phyloP scores from a whole-genome alignment of 2,888 invertebrate species.

The Disparrhopalites patrizii region DNA sequence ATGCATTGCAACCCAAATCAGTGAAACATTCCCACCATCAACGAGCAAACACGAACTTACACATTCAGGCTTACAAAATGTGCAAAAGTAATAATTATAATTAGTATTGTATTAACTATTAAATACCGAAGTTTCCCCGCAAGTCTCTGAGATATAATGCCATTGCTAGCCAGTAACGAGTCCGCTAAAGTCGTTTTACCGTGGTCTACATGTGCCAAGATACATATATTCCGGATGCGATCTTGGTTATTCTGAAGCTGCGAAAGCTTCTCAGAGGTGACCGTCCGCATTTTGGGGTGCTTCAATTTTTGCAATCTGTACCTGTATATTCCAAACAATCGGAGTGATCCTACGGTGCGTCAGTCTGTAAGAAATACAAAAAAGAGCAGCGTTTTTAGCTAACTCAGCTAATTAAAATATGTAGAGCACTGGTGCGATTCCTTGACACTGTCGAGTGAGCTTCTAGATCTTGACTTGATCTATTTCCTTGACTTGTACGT shows the following conservation, averaged over 20 bases:
- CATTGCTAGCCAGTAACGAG: conserved; percentile 88
- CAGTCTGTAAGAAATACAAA: too few relatives aligned
- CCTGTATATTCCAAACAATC: not conserved
- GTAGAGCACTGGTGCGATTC: too few relatives aligned
- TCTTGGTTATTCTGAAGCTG: conserved; percentile 66
- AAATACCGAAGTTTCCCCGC: conserved; percentile 70
- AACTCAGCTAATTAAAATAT: too few relatives aligned
- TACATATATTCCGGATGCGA: conserved; percentile 87
- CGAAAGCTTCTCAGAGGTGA: conserved; percentile 58
- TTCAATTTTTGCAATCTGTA: not conserved
- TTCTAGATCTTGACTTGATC: too few relatives aligned
- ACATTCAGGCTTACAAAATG: not conserved
- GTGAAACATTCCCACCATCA: not conserved
- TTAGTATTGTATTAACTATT: conserved; percentile 1
- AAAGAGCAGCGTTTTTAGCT: too few relatives aligned
- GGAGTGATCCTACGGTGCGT: too few relatives aligned
- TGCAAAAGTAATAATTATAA: conserved; percentile 7
- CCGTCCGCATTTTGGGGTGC: conserved; percentile 57
- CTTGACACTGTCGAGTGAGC: too few relatives aligned
- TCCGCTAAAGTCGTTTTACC: conserved; percentile 97
- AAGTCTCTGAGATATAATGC: conserved; percentile 84
- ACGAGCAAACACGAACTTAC: not conserved
- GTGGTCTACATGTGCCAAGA: conserved; percentile 97
- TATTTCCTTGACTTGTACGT: too few relatives aligned
- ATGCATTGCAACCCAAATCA: not conserved